Evolutionary conservation across 2,888 invertebrate genomes (phyloP).

Genomic region (Agriopis leucophaearia): DNA sequence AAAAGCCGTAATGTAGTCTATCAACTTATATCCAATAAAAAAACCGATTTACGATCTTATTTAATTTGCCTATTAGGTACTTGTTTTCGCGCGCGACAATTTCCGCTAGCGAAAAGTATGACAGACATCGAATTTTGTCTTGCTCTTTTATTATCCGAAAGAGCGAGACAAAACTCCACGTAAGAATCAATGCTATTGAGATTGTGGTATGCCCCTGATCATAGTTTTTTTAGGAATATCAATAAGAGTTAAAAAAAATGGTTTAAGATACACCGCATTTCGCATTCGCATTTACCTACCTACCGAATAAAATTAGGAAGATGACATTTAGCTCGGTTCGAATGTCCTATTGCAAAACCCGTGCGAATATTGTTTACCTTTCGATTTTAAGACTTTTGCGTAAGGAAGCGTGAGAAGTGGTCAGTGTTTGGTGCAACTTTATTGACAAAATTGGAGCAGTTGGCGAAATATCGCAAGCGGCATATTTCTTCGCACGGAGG

Average conservation of each 20-base stretch:
- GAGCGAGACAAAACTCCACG: too few relatives aligned
- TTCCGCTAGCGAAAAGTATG: too few relatives aligned
- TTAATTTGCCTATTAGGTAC: too few relatives aligned
- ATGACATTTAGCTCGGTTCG: conserved; percentile 25
- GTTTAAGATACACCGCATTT: not conserved
- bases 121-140: too few relatives aligned
- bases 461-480: conserved; percentile 12
- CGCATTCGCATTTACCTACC: too few relatives aligned
- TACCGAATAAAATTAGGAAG: conserved; percentile 16
- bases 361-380: conserved; percentile 32
- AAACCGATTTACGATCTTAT: too few relatives aligned
- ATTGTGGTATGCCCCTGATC: not conserved
- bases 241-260: not conserved
- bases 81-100: too few relatives aligned
- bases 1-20: too few relatives aligned
- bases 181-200: too few relatives aligned
- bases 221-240: not conserved
- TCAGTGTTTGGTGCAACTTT: conserved; percentile 24
- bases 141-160: too few relatives aligned
- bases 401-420: conserved; percentile 26
- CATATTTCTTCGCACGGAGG: conserved; percentile 15
- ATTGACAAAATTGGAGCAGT: conserved; percentile 24
- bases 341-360: conserved; percentile 25
- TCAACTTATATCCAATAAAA: too few relatives aligned
- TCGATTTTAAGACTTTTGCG: conserved; percentile 25